A percentile compares a stretch with the other conserved stretches of the same genome.
These are phyloP conservation scores for Belgica antarctica DNA, from an alignment of 2,888 invertebrate genomes.

Conservation along the genomic window DNA sequence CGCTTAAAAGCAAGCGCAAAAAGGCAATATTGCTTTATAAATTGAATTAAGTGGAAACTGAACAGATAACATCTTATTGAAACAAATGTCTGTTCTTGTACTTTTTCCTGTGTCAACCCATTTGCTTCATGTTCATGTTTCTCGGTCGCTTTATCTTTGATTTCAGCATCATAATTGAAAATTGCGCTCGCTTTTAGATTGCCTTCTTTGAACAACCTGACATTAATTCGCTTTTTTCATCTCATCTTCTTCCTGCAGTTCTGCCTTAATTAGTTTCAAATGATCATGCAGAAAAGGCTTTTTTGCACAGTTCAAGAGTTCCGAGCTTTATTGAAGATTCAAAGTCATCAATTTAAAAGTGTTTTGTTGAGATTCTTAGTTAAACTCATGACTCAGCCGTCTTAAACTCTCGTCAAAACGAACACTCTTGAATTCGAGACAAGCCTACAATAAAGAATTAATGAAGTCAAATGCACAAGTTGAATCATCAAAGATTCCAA, in stretches of 20 bases:
- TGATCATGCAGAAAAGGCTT: constrained; percentile 12
- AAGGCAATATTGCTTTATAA: constrained; percentile 37
- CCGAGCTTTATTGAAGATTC: neutral
- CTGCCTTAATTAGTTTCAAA: constrained; percentile 8
- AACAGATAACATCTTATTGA: constrained; percentile 43
- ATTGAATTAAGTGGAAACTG: constrained; percentile 43
- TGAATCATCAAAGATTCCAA: neutral
- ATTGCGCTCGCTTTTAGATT: constrained; percentile 24
- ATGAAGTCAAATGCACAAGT: neutral
- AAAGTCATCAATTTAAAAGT: neutral
- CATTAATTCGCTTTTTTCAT: constrained; percentile 8
- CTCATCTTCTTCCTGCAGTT: neutral
- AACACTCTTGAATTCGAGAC: neutral
- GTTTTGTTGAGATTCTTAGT: neutral
- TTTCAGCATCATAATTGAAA: constrained; percentile 38
- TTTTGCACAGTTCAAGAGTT: neutral
- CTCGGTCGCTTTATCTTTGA: constrained; percentile 31
- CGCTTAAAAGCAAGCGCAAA: neutral
- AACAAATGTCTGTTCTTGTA: constrained; percentile 42
- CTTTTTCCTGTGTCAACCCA: constrained; percentile 31
- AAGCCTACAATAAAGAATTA: neutral
- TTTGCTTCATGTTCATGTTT: constrained; percentile 14
- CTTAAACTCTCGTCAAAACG: neutral
- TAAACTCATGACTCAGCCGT: constrained; percentile 25
- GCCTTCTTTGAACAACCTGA: constrained; percentile 32